These are phyloP conservation scores for Rana temporaria DNA, from an alignment of 2,113 vertebrate species.

Conservation along the genomic window DNA sequence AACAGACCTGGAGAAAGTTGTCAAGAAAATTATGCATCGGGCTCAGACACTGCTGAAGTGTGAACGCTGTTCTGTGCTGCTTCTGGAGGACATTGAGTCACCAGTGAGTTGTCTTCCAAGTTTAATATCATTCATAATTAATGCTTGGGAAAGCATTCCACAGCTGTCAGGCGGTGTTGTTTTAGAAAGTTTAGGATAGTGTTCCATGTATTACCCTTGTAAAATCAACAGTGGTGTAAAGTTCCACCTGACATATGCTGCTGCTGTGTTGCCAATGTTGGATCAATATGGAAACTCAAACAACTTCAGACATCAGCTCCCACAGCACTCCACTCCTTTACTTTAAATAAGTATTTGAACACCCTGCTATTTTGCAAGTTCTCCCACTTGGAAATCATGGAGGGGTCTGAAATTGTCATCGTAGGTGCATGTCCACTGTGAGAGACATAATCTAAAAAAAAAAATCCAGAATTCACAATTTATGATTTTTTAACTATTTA, in stretches of 20 bases:
- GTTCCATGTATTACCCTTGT: neutral
- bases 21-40: constrained; percentile 98
- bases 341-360: no score
- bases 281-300: neutral
- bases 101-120: constrained; percentile 79
- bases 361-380: no score
- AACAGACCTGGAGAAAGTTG: constrained; percentile 98
- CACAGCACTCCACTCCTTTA: neutral
- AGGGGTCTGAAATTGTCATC: no score
- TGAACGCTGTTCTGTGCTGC: constrained; percentile 94
- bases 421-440: no score
- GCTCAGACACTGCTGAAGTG: constrained; percentile 96
- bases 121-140: constrained; percentile 36
- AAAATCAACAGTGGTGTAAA: neutral
- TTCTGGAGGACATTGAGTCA: constrained; percentile 96
- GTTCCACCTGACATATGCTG: neutral
- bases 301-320: neutral
- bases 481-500: no score
- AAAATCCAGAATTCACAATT: no score
- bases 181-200: neutral
- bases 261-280: neutral
- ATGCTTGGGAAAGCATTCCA: neutral
- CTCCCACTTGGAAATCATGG: no score
- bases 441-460: no score
- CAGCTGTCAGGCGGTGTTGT: neutral